These are phyloP conservation scores for Gavialis gangeticus DNA, from an alignment of 2,113 vertebrate genomes.

Conservation along the genomic window DNA sequence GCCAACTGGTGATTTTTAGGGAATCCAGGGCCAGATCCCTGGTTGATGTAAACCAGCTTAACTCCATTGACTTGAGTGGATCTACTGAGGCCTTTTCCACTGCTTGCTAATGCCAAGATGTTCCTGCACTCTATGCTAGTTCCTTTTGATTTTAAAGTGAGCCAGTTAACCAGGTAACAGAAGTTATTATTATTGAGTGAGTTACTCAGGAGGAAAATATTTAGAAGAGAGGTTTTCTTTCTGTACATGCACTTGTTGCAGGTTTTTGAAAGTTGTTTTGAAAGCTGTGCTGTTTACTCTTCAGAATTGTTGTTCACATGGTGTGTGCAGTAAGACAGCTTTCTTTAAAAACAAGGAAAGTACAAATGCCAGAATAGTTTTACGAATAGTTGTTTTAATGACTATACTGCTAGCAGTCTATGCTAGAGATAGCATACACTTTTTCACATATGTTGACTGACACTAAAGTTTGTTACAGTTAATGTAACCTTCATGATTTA, in stretches of 20 bases:
- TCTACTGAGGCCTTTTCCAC: not conserved
- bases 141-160: constrained; percentile 1
- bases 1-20: not conserved
- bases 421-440: too few relatives aligned
- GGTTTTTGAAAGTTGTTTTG: not conserved
- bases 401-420: too few relatives aligned
- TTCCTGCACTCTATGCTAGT: not conserved
- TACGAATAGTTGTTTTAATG: not conserved
- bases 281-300: not conserved
- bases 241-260: not conserved
- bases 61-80: not conserved
- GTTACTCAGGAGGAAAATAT: too few relatives aligned
- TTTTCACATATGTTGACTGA: too few relatives aligned
- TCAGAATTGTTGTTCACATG: not conserved
- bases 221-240: not conserved
- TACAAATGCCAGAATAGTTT: not conserved
- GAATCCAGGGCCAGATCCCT: not conserved
- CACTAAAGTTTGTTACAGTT: too few relatives aligned
- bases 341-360: not conserved
- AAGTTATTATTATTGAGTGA: too few relatives aligned
- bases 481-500: too few relatives aligned
- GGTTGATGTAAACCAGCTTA: not conserved
- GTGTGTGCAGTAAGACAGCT: not conserved
- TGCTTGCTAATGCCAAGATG: accelerated
- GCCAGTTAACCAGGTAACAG: not conserved